Evolutionary conservation across 2,113 vertebrate genomes (phyloP).

Genomic region (Pedetes capensis): DNA sequence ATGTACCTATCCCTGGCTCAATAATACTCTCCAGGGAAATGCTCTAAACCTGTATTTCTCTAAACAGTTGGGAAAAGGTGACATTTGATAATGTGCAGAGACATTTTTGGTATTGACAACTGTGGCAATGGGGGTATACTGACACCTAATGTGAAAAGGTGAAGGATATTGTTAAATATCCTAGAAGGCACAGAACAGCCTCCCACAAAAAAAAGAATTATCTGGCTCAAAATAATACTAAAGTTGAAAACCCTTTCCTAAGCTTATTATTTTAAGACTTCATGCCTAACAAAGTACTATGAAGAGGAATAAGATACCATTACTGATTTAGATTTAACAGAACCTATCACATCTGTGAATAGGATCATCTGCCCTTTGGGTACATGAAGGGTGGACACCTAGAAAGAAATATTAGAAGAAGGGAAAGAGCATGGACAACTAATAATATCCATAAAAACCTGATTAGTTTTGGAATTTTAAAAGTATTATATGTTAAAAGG

Average conservation of each 20-base stretch:
- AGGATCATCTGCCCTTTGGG: neutral
- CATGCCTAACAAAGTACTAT: slow-evolving; percentile 14
- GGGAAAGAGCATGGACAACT: neutral
- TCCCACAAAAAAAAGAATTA: neutral
- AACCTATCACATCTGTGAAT: neutral
- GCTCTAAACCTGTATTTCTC: neutral
- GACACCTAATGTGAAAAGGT: neutral
- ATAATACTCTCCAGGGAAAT: neutral
- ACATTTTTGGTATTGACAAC: slow-evolving; percentile 4
- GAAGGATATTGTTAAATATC: neutral
- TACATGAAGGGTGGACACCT: neutral
- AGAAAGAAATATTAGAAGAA: neutral
- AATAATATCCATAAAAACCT: neutral
- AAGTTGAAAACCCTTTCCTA: neutral
- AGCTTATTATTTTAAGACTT: slow-evolving; percentile 4
- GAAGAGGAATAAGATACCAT: neutral
- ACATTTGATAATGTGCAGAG: slow-evolving; percentile 1
- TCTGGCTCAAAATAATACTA: neutral
- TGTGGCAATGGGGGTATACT: neutral
- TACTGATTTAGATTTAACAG: slow-evolving; percentile 33
- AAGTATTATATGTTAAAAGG: neutral
- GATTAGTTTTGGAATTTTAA: slow-evolving; percentile 13
- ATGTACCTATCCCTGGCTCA: neutral
- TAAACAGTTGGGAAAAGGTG: neutral
- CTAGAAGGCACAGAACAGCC: neutral